Evolutionary conservation across 1,140 invertebrate genomes (phyloP).

Genomic region (Drosophila kepulauana): DNA sequence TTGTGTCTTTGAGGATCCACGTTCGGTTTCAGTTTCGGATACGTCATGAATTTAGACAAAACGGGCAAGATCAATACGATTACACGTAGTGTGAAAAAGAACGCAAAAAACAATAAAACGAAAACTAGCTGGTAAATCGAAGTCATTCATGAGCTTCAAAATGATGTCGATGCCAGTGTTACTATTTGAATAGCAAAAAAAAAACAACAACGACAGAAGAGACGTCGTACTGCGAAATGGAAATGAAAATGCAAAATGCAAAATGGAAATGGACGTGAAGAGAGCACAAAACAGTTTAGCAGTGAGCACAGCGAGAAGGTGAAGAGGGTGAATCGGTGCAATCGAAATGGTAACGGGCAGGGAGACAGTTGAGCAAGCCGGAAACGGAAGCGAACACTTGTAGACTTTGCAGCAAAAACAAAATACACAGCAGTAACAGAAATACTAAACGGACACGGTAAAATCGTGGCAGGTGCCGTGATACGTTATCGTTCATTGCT

Average conservation of each 20-base stretch:
- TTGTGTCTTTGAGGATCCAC: slow-evolving; percentile 32
- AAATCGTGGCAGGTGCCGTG: not conserved
- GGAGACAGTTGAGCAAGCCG: slow-evolving; percentile 41
- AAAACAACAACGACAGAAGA: too few species aligned
- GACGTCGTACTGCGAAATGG: not conserved
- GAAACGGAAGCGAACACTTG: slow-evolving; percentile 75
- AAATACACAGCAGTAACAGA: slow-evolving; percentile 33
- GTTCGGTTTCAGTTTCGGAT: slow-evolving; percentile 21
- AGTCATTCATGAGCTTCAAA: not conserved
- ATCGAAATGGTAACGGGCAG: not conserved
- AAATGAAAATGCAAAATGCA: not conserved
- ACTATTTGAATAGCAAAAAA: slow-evolving; percentile 54
- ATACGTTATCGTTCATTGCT: not conserved
- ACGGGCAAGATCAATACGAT: slow-evolving; percentile 48
- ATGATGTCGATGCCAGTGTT: slow-evolving; percentile 40
- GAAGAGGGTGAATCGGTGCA: not conserved
- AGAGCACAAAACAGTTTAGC: too few species aligned
- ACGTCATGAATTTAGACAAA: slow-evolving; percentile 69
- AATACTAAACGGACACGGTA: not conserved
- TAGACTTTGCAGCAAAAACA: slow-evolving; percentile 67
- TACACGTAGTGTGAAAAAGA: slow-evolving; percentile 17
- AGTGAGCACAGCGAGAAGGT: not conserved
- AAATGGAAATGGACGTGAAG: not conserved
- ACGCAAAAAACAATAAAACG: not conserved
- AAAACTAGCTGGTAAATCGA: not conserved